Conservation (phyloP, 2,888 invertebrate genomes). For the Scotopteryx bipunctaria region DNA sequence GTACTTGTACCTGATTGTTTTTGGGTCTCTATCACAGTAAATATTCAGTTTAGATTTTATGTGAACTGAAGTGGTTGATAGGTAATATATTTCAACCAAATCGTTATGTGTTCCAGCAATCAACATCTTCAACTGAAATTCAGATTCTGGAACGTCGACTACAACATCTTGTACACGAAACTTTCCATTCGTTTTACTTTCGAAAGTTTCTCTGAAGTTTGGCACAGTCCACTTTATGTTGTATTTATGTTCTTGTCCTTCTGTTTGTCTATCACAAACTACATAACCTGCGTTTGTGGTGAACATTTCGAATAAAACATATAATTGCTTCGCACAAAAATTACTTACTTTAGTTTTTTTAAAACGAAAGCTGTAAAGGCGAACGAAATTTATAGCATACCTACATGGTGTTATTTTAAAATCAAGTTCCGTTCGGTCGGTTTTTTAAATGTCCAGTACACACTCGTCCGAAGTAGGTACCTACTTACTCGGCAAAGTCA, state of each 20-base stretch:
- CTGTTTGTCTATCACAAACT: too few species aligned
- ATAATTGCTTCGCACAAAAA: too few species aligned
- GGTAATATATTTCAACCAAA: constrained; percentile 71
- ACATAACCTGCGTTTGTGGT: too few species aligned
- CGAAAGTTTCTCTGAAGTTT: constrained; percentile 62
- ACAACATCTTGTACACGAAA: constrained; percentile 60
- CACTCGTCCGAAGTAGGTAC: too few species aligned
- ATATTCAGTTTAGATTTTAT: constrained; percentile 68
- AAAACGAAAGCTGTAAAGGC: too few species aligned
- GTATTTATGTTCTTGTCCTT: constrained; percentile 71
- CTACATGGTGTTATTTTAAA: too few species aligned
- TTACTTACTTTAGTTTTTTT: too few species aligned
- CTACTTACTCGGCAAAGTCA: too few species aligned
- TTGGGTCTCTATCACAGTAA: constrained; percentile 71
- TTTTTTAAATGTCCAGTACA: too few species aligned
- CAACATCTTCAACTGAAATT: constrained; percentile 73
- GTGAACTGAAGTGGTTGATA: constrained; percentile 67
- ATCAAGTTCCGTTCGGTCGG: too few species aligned
- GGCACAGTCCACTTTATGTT: constrained; percentile 73
- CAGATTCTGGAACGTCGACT: constrained; percentile 46
- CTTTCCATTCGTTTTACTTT: constrained; percentile 63
- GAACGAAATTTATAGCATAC: too few species aligned
- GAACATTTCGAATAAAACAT: too few species aligned
- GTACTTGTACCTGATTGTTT: constrained; percentile 70
- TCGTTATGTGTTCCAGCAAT: constrained; percentile 71